Base-by-base conservation (phyloP, 2,113 vertebrate species). In the Erythrocercus mccallii region DNA sequence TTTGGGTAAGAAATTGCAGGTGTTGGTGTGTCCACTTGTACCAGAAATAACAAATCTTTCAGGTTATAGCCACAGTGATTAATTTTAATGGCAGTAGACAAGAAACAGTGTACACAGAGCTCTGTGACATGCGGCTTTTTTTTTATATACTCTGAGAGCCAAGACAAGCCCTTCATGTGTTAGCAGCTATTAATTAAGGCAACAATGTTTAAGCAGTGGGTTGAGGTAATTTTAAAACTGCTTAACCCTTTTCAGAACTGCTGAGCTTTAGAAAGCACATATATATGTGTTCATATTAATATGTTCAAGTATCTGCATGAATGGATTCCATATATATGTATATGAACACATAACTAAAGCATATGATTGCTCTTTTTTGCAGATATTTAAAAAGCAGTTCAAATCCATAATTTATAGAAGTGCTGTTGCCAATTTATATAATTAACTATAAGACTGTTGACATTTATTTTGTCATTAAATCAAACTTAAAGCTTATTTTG, bases 141-240 rank as follows among this genome's bases (percentile, higher is more conserved):
- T 86, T 76, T 10, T 6, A 91, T 48, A 57, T 66, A 62, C 82
- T 84, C 79, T 45, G 81, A 66, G 79, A 96, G 93, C 91, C 86
- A 91, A 96, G 91, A 95, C 69, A 81, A 97, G 93, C 82, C 47
- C 65, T 83, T 72, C 95, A 58, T 86, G 89, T 40, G 45, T 83
- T 92, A 96, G 95, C 96, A 96, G 96, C 95, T 94, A 96, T 88
- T 96, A 96, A 97, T 97, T 96, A 97, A 97, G 94, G 92, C 95
- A 95, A 77, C 83, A 92, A 72, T 77, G 83, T 97, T 94, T 92
- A 94, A 96, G 93, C 88, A 85, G 82, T 74, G 65, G 86, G 80
- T 89, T 96, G 92, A 97, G 74, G 74, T 91, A 96, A 94, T 96
- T 97, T 96, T 94, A 72, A 96, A 95, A 96, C 73, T 1, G 62